phyloP scores from a whole-genome alignment of 2,888 invertebrate species.

The Abrostola triplasia region DNA sequence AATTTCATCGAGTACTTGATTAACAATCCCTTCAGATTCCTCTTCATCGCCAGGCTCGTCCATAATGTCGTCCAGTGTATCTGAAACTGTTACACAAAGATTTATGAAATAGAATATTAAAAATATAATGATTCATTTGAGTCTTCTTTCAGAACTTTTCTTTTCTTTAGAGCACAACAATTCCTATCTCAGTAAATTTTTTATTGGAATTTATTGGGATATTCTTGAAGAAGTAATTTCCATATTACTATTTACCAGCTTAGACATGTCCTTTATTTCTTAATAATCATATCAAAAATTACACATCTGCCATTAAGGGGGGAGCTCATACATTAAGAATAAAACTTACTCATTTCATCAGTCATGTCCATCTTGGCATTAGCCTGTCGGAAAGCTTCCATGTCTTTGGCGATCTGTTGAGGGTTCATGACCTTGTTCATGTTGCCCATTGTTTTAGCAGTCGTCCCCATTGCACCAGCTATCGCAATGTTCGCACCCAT shows the following conservation, averaged over 20 bases:
- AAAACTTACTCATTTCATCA: conserved; percentile 95
- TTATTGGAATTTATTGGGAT: too few species aligned
- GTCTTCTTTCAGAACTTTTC: not conserved
- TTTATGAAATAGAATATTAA: not conserved
- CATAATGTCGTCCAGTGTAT: conserved; percentile 96
- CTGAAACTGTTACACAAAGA: conserved; percentile 90
- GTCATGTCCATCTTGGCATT: conserved; percentile 98
- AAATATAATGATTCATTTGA: not conserved
- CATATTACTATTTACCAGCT: too few species aligned
- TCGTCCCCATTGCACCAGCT: conserved; percentile 95
- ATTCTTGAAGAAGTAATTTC: too few species aligned
- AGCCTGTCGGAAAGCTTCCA: conserved; percentile 95
- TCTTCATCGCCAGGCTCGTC: conserved; percentile 96
- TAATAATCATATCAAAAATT: too few species aligned
- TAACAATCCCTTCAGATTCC: conserved; percentile 95
- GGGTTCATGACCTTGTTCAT: conserved; percentile 97
- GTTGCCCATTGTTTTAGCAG: conserved; percentile 95
- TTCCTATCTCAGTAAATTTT: too few species aligned
- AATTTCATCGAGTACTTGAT: conserved; percentile 97
- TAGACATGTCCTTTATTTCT: too few species aligned
- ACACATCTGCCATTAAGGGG: too few species aligned
- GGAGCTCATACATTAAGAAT: not conserved
- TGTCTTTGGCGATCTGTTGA: conserved; percentile 93
- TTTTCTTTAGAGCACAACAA: not conserved
- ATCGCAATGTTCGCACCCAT: conserved; percentile 97